Evolutionary conservation across 2,797 vertebrate genomes (phyloP).

Genomic region (Coendou prehensilis): DNA sequence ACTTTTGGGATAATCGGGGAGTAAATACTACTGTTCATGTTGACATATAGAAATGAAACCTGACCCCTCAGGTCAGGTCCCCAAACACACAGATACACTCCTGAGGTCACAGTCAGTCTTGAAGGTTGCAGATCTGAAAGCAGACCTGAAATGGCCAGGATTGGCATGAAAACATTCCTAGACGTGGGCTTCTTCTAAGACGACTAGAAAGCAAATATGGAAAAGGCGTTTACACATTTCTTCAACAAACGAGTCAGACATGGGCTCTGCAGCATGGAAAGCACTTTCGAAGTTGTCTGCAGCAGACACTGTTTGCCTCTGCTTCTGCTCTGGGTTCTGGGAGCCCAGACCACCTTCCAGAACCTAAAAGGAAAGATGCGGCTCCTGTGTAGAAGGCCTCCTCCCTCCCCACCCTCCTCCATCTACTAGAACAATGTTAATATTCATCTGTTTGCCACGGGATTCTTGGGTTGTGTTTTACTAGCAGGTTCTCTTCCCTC

Average conservation of each 20-base stretch:
- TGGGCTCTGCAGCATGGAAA: slow-evolving; percentile 74
- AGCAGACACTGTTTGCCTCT: not conserved
- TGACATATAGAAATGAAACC: slow-evolving; percentile 86
- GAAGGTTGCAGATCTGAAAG: slow-evolving; percentile 86
- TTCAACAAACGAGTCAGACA: slow-evolving; percentile 85
- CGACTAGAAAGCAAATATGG: slow-evolving; percentile 84
- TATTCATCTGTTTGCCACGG: not conserved
- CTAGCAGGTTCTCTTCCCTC: not conserved
- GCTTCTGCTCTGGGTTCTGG: not conserved
- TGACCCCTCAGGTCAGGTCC: slow-evolving; percentile 80
- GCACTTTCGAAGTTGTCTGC: slow-evolving; percentile 79
- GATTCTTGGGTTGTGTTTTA: not conserved
- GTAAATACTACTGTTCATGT: slow-evolving; percentile 88
- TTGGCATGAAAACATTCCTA: slow-evolving; percentile 84
- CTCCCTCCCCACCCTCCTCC: not conserved
- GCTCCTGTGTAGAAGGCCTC: not conserved
- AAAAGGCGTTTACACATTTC: slow-evolving; percentile 83
- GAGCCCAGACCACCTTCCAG: not conserved
- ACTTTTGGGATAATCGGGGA: slow-evolving; percentile 83
- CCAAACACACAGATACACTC: slow-evolving; percentile 84
- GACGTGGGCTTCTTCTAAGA: slow-evolving; percentile 70
- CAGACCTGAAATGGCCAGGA: slow-evolving; percentile 85
- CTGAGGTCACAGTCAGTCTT: slow-evolving; percentile 82
- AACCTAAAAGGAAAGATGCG: not conserved
- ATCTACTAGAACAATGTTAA: not conserved